Percentiles rank a stretch among this genome's conserved stretches.
Evolutionary conservation across 2,797 vertebrate species (phyloP).

Genomic region (Halcyon smyrnensis): DNA sequence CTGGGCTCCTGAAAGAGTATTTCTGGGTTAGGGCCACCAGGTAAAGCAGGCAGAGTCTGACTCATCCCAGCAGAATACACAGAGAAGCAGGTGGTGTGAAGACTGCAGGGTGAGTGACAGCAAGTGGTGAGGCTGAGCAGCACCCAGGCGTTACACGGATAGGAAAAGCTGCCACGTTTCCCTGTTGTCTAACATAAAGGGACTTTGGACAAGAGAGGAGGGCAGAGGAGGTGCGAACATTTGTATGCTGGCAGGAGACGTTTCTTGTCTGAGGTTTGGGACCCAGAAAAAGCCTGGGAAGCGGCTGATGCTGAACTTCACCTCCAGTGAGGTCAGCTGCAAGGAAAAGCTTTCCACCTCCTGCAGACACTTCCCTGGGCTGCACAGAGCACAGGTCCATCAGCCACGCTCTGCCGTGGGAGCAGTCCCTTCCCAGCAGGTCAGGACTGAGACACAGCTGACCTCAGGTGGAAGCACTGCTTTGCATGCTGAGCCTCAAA

Average conservation of each 20-base stretch:
- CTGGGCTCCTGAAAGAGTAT: not conserved
- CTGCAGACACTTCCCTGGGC: not conserved
- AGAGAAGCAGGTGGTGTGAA: not conserved
- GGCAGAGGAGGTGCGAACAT: not conserved
- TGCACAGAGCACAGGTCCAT: not conserved
- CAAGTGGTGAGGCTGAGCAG: not conserved
- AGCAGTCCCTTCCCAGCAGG: not conserved
- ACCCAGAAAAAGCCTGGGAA: not conserved
- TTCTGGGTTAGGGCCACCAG: not conserved
- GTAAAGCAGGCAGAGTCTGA: not conserved
- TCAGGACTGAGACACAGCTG: not conserved
- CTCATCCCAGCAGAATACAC: not conserved
- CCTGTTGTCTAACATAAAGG: not conserved
- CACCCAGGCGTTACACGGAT: not conserved
- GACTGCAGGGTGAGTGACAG: not conserved
- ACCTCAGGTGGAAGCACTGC: not conserved
- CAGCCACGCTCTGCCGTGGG: not conserved
- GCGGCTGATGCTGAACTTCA: not conserved
- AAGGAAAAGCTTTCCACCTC: not conserved
- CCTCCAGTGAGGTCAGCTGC: not conserved
- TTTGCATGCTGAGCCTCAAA: not conserved
- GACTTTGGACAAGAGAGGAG: not conserved
- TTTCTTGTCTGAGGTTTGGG: not conserved
- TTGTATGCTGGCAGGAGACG: not conserved
- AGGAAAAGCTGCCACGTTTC: not conserved